Evolutionary conservation across 2,797 vertebrate genomes (phyloP).

Genomic region (Iguana delicatissima): DNA sequence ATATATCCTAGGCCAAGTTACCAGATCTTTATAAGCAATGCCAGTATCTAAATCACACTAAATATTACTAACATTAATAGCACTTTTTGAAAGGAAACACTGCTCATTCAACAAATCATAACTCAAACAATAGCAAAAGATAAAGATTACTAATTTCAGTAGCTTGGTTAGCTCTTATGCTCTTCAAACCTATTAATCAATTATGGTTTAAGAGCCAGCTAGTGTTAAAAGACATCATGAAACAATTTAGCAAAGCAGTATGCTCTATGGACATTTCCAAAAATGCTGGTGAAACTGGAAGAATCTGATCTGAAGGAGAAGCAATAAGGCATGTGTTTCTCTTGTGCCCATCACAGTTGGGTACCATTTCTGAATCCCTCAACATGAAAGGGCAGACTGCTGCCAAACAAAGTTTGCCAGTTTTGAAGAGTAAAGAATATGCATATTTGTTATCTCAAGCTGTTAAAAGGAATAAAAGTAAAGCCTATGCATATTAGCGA

Average conservation of each 20-base stretch:
- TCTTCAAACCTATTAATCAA: not conserved
- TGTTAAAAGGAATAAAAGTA: not conserved
- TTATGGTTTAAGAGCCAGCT: not conserved
- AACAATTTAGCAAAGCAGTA: not conserved
- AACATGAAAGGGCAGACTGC: not conserved
- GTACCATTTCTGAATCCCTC: not conserved
- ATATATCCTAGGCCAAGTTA: too few relatives aligned
- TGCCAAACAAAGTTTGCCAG: not conserved
- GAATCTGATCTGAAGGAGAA: not conserved
- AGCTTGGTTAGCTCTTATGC: not conserved
- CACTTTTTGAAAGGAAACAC: not conserved
- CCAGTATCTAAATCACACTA: too few relatives aligned
- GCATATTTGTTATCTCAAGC: not conserved
- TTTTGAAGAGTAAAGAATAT: not conserved
- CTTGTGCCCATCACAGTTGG: not conserved
- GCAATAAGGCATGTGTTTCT: not conserved
- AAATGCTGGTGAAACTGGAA: not conserved
- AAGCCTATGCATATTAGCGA: not conserved
- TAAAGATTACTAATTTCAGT: not conserved
- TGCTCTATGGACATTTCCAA: not conserved
- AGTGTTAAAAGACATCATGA: not conserved
- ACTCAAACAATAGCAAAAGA: not conserved
- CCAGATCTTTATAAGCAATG: too few relatives aligned
- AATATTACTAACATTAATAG: not conserved
- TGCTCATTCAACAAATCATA: not conserved